Evolutionary conservation across 2,797 vertebrate genomes (phyloP).

Genomic region (Chiroxiphia lanceolata): DNA sequence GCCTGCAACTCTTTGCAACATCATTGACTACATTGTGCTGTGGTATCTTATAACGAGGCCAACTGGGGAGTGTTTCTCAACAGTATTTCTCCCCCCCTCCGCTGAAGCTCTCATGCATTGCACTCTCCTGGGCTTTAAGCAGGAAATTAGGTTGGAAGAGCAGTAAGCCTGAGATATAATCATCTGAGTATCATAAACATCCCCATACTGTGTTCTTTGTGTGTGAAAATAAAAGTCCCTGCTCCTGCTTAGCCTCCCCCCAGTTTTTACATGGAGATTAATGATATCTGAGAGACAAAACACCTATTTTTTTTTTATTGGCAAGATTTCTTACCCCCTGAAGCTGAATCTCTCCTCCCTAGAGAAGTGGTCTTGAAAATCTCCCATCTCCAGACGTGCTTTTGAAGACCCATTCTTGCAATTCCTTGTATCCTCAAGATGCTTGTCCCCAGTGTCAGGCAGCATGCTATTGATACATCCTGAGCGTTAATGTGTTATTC

Average conservation of each 20-base stretch:
- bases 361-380: constrained; percentile 9
- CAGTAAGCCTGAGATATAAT: background rate
- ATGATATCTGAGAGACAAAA: background rate
- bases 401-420: background rate
- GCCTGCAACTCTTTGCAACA: background rate
- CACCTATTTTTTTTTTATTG: background rate
- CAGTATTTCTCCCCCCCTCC: background rate
- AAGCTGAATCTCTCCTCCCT: background rate
- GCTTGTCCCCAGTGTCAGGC: background rate
- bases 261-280: background rate
- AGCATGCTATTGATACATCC: constrained; percentile 35
- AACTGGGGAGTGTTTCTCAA: background rate
- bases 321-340: background rate
- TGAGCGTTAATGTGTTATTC: constrained; percentile 62
- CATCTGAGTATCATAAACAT: background rate
- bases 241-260: background rate
- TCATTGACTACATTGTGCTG: background rate
- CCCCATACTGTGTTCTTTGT: background rate
- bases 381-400: background rate
- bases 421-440: background rate
- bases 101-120: background rate
- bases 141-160: constrained; percentile 28
- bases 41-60: constrained; percentile 7
- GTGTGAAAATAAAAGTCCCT: background rate
- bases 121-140: constrained; percentile 22